phyloP scores from a whole-genome alignment of 92 coral and sea anemone species.

The Nematostella vectensis region DNA sequence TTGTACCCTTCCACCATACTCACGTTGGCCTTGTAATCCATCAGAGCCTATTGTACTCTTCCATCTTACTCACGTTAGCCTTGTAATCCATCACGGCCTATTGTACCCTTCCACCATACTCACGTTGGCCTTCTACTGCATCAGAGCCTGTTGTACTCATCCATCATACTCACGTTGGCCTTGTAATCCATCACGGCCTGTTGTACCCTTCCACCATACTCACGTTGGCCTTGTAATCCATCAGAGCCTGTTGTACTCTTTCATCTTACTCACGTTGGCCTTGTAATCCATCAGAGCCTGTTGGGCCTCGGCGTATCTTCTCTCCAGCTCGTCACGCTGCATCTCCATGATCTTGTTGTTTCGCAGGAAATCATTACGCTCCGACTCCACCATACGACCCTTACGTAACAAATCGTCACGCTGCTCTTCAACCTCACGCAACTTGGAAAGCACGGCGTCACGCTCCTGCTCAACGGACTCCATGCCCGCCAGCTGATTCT shows the following conservation, averaged over 20 bases:
- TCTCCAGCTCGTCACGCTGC: conserved; percentile 84
- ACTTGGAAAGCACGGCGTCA: conserved; percentile 55
- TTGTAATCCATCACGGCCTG: conserved; percentile 64
- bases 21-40: too few relatives aligned
- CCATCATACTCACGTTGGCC: too few relatives aligned
- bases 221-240: too few relatives aligned
- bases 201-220: conserved; percentile 27
- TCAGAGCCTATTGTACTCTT: too few relatives aligned
- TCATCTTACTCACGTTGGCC: conserved; percentile 47
- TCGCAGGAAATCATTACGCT: conserved; percentile 84
- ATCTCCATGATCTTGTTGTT: conserved; percentile 92
- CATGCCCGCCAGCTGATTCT: conserved; percentile 89
- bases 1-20: too few relatives aligned
- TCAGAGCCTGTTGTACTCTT: too few relatives aligned
- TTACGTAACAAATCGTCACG: conserved; percentile 84
- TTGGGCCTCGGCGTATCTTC: conserved; percentile 66
- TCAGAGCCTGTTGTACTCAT: too few relatives aligned
- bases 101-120: conserved; percentile 9
- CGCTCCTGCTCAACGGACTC: conserved; percentile 87
- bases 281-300: conserved; percentile 66
- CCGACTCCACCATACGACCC: conserved; percentile 87
- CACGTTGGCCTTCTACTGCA: too few relatives aligned
- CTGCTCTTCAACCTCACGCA: conserved; percentile 63
- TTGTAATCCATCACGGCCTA: too few relatives aligned
- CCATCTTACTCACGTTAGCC: too few relatives aligned